Evolutionary conservation across 2,113 vertebrate species (phyloP), one percentile per base, ranked within the genome.

Genomic region (Pangasianodon gigas): DNA sequence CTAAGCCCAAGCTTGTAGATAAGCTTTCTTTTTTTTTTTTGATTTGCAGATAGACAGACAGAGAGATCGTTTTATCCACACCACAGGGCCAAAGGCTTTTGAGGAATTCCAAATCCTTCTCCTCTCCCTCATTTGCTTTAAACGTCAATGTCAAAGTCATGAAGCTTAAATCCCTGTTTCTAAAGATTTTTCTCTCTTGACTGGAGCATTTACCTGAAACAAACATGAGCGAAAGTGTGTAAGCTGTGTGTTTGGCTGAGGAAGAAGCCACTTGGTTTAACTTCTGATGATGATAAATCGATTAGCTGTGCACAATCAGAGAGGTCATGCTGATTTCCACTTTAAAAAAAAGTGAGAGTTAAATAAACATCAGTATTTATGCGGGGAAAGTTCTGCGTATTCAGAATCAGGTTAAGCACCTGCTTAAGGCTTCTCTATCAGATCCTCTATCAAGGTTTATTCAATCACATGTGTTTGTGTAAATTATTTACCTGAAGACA

Each of bases 1-100:
- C 82, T 91, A 91, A 90, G 91, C 83, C 62, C 52, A 24, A 54
- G 67, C 85, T 91, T 88, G 85, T 32, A 79, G 91, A 93, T 92
- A 91, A 88, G 83, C 74, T 24, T 88, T 88, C 14, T 56, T 32
- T 52, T 81, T 54, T 54, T 32, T 32, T 32, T 32, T 52, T 81
- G 54, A 90, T 90, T 87, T 24, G 62, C 24, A 83, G 58, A 81
- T 48, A 80, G 48, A 69, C 79, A 71, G 83, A 89, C 85, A 85
- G 84, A 87, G 46, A 41, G 29, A 90, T 89, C 67, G 75, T 84
- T 58, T 87, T 56, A 87, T 54, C 85, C 46, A 26, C 46, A 37
- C 89, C 84, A 56, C 19, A 18, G 69, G 84, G 44, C n/a, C 26
- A 82, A 52, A 75, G 62, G 67, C 88, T 84, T 91, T 90, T 81